phyloP scores from a whole-genome alignment of 2,888 invertebrate genomes.

The Gortyna flavago region DNA sequence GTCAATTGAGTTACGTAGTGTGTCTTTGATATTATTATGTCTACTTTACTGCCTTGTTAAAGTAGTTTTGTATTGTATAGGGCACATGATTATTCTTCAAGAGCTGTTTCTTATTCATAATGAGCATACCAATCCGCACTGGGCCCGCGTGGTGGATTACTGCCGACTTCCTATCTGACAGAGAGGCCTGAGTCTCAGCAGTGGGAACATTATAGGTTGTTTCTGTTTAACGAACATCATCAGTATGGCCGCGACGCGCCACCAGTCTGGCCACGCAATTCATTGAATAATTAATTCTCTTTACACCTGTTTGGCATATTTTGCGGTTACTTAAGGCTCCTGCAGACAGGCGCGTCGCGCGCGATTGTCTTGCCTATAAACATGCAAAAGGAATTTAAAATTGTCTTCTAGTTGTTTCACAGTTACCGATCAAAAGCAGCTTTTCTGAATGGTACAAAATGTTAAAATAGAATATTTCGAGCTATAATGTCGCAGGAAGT shows the following conservation, averaged over 20 bases:
- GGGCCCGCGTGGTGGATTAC: background rate
- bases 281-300: conserved; percentile 1
- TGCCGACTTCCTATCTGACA: too few species aligned
- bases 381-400: background rate
- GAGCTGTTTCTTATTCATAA: background rate
- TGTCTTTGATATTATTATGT: conserved; percentile 12
- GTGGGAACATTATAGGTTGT: background rate
- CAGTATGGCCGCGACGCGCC: background rate
- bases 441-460: background rate
- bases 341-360: background rate
- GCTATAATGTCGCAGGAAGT: conserved; percentile 11
- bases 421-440: background rate
- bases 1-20: conserved; percentile 5
- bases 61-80: conserved; percentile 3
- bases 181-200: too few species aligned
- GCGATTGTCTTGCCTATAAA: background rate
- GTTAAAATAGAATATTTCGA: background rate
- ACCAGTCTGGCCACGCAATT: background rate
- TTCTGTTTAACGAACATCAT: background rate
- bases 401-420: background rate
- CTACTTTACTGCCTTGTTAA: background rate
- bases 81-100: background rate
- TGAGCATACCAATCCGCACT: background rate
- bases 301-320: background rate
- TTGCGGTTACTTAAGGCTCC: background rate